Base-by-base conservation (phyloP, 2,888 invertebrate species). In the Tridacna gigas region DNA sequence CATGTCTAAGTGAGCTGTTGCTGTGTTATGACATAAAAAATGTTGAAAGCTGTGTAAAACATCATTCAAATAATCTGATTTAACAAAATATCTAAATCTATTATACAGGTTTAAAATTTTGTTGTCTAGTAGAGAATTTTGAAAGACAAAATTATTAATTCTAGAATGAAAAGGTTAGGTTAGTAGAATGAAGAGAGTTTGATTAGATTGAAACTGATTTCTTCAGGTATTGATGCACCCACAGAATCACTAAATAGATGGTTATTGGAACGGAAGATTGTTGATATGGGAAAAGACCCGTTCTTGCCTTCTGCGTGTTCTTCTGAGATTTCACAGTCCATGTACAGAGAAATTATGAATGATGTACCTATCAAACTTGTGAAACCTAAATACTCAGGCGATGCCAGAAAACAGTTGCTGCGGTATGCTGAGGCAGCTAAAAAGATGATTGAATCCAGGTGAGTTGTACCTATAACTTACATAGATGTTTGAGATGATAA, bases 321-420 rank as follows among this genome's bases (percentile, higher is more conserved):
- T 90, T 97, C 98, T 0, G 98, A 98, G 95, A 97, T 99, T 91
- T 99, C 99, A 9, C 96, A 97, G 94, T 97, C 97, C 0, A 98
- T 99, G 98, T 98, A 98, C 95, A 97, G 98, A 88, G 99, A 99
- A 95, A 98, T 99, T 77, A 98, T 99, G 98, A 98, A 98, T 95
- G 99, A 99, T 95, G 98, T 99, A 94, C 99, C 99, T 15, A 98
- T 99, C 83, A 98, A 98, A 95, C 96, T 99, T 83, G 97, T 97
- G n/a, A 97, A 98, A 94, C 98, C 99, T 13, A 98, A 98, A 95
- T 99, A 98, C 93, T 98, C 98, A 4, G 98, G 97, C 0, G 99
- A 99, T 95, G 99, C 99, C 0, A 96, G 99, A 51, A 98, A 99
- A 94, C 99, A 99, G 94, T 95, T 99, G 37, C 97, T 97, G 4